These are phyloP conservation scores for Pangasius larnaudii DNA, from an alignment of 2,797 vertebrate genomes.

Conservation along the genomic window DNA sequence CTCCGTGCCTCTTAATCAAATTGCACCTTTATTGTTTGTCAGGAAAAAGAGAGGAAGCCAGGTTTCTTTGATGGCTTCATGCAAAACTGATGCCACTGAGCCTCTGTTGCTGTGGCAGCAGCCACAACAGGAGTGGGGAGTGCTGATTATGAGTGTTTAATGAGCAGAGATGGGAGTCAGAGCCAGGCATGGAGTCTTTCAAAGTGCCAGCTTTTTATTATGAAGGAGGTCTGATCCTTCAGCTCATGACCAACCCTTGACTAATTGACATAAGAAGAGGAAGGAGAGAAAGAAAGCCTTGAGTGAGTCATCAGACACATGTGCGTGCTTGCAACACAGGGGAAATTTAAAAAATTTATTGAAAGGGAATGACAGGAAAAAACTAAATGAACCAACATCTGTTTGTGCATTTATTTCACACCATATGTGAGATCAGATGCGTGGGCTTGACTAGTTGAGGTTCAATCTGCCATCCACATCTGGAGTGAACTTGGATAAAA, in stretches of 20 bases:
- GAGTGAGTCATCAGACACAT: constrained; percentile 23
- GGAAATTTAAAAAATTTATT: neutral
- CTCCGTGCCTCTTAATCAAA: constrained; percentile 39
- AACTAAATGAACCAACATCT: constrained; percentile 47
- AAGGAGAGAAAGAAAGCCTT: constrained; percentile 10
- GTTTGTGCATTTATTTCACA: constrained; percentile 43
- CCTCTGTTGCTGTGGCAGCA: constrained; percentile 36
- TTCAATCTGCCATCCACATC: constrained; percentile 63
- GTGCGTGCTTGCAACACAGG: neutral
- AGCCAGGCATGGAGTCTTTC: constrained; percentile 12
- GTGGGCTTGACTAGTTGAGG: constrained; percentile 29
- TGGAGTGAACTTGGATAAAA: constrained; percentile 67
- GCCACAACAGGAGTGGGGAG: constrained; percentile 1
- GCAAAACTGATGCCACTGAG: neutral
- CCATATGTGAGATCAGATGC: constrained; percentile 28
- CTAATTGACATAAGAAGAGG: constrained; percentile 25
- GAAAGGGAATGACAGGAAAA: constrained; percentile 10
- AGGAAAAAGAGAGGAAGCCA: constrained; percentile 30
- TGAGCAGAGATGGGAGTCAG: constrained; percentile 31
- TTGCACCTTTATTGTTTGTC: constrained; percentile 28
- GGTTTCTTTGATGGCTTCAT: constrained; percentile 21
- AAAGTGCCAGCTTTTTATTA: constrained; percentile 37
- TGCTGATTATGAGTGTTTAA: constrained; percentile 33
- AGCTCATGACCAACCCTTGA: constrained; percentile 32
- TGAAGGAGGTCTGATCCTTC: constrained; percentile 12